A percentile compares a stretch with the other conserved stretches of the same genome.
phyloP scores from a whole-genome alignment of 37 sponge, comb jelly and placozoan species.

The Beroe forskalii region DNA sequence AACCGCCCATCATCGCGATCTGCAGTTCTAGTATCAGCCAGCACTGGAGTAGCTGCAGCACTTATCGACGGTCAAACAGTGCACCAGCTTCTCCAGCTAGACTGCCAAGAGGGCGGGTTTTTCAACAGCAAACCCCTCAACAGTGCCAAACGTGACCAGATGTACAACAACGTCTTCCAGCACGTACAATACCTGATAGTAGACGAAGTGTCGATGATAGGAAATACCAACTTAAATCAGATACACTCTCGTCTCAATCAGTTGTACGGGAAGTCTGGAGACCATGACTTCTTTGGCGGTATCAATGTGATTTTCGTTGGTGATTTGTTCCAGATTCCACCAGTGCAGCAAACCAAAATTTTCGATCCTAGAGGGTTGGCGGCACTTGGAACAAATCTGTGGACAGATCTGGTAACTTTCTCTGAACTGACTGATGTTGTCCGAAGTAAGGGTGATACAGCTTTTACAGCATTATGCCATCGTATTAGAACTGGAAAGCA shows the following conservation, averaged over 20 bases:
- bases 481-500: conserved; percentile 7
- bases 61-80: conserved; percentile 36
- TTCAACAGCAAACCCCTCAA: conserved; percentile 2
- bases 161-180: neutral
- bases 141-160: neutral
- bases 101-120: conserved; percentile 7
- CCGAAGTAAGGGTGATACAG: conserved; percentile 23
- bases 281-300: conserved; percentile 17
- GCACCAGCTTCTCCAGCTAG: conserved; percentile 27
- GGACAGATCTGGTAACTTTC: conserved; percentile 35
- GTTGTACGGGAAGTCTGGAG: neutral
- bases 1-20: neutral
- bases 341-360: conserved; percentile 42
- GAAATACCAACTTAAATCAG: conserved; percentile 53
- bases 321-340: conserved; percentile 35
- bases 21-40: neutral
- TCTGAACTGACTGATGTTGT: conserved; percentile 57
- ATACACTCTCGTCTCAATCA: conserved; percentile 6
- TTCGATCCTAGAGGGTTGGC: conserved; percentile 44
- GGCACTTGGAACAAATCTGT: neutral
- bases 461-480: conserved; percentile 12
- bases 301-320: conserved; percentile 18
- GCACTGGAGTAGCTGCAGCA: conserved; percentile 48
- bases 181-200: neutral
- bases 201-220: conserved; percentile 58